phyloP scores from a whole-genome alignment of 2,888 invertebrate genomes.

The Ethmia dodecea region DNA sequence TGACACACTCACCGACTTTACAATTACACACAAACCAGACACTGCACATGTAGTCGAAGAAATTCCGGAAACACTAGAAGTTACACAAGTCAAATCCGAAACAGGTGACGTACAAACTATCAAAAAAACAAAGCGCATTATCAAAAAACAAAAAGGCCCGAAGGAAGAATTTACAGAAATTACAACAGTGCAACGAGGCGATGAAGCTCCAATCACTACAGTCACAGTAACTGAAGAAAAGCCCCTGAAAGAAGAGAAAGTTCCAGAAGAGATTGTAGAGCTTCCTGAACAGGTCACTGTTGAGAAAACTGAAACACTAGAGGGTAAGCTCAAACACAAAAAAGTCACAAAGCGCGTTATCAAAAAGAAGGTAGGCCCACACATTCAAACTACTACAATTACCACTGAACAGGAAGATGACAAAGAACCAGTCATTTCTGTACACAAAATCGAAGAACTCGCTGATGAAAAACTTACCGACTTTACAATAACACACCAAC shows the following conservation, averaged over 20 bases:
- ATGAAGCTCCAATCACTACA: conserved; percentile 23
- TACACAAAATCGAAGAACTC: conserved; percentile 30
- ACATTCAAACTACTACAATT: conserved; percentile 24
- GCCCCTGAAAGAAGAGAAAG: too few species aligned
- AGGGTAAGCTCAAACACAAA: conserved; percentile 31
- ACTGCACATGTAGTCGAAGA: too few species aligned
- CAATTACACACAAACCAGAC: too few species aligned
- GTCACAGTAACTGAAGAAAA: conserved; percentile 11
- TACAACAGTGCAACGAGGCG: too few species aligned
- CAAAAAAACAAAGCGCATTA: too few species aligned
- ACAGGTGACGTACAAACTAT: too few species aligned
- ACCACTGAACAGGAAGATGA: conserved; percentile 30
- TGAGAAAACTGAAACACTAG: conserved; percentile 31
- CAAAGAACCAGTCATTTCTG: conserved; percentile 29
- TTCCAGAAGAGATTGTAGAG: conserved; percentile 24
- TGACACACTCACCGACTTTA: too few species aligned
- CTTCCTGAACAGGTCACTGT: conserved; percentile 40
- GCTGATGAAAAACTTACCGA: too few species aligned
- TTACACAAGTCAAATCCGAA: too few species aligned
- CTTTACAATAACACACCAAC: background rate
- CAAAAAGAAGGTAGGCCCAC: conserved; percentile 31
- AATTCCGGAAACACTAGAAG: too few species aligned
- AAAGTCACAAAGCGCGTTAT: conserved; percentile 31
- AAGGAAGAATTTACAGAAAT: too few species aligned
- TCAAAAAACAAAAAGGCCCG: too few species aligned